A percentile compares a stretch with the other conserved stretches of the same genome.
phyloP scores from a whole-genome alignment of 2,888 invertebrate genomes.

The Lymantria monacha region DNA sequence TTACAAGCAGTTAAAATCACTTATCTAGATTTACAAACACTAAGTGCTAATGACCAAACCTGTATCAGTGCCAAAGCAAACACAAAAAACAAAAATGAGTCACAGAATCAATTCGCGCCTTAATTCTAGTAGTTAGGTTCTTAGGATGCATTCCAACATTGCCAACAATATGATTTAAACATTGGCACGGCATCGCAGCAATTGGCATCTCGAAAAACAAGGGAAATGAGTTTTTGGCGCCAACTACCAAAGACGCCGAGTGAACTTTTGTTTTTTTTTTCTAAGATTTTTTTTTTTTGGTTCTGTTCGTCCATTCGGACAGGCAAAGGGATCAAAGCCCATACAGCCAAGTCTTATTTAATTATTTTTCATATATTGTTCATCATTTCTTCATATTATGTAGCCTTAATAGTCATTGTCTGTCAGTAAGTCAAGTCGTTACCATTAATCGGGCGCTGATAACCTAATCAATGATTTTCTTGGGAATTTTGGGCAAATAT shows the following conservation, averaged over 20 bases:
- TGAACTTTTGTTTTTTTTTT: conserved; percentile 4
- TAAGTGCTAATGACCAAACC: not conserved
- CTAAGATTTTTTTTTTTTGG: no score
- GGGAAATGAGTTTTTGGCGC: conserved; percentile 28
- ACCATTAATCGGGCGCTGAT: no score
- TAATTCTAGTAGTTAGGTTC: conserved; percentile 5
- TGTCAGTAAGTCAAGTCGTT: no score
- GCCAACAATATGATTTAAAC: conserved; percentile 31
- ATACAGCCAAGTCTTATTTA: no score
- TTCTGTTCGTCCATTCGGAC: no score
- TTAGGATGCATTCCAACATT: conserved; percentile 32
- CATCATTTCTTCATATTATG: no score
- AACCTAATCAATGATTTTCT: no score
- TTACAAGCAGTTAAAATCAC: not conserved
- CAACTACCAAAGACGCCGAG: conserved; percentile 14
- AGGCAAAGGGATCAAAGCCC: no score
- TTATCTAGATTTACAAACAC: not conserved
- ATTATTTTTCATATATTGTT: no score
- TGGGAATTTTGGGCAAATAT: no score
- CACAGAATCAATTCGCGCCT: conserved; percentile 4
- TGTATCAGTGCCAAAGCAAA: not conserved
- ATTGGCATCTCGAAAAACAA: conserved; percentile 21
- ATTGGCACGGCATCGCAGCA: conserved; percentile 26
- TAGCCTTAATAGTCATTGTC: no score
- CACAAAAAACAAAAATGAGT: conserved; percentile 8